Base-by-base conservation (phyloP, 2,113 vertebrate species). In the Tyto alba region DNA sequence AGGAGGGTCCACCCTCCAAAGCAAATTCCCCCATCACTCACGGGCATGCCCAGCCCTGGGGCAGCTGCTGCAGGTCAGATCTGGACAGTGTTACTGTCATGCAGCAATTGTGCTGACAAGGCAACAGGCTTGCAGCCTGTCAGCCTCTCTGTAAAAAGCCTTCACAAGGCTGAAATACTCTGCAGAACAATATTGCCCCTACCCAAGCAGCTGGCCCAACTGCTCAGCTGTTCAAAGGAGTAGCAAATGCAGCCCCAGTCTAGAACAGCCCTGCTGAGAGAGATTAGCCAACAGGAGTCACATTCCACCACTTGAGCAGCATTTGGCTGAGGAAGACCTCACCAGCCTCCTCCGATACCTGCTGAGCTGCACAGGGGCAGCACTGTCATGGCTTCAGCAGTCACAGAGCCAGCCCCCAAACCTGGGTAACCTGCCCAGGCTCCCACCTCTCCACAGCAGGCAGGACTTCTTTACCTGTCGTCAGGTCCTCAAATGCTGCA, bases 31-130 rank as follows among this genome's bases (percentile, higher is more conserved):
- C 13, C 16, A 9, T 45, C 7, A 2, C 17, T 36, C 38, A 22
- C 1, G 13, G n/a, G 9, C 9, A 6, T 45, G 38, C 29, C 40
- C 66, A 29, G 56, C 52, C 53, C 40, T 0, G 0, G 13, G 41
- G 59, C 85, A 93, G 74, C 80, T 91, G 76, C 50, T 50, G 32
- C 34, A 43, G 20, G 4, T 12, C 36, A 21, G 20, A 25, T 32
- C 4, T 1, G 22, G 18, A 27, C 45, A 12, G 48, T 0, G 2
- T 20, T 80, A 30, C 21, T 5, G 16, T 25, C 60, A 13, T 1
- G 13, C 47, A 63, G 36, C 83, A 60, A 0, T 8, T 25, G 43
- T 38, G n/a, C 60, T 38, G 56, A 41, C 52, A n/a, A 0, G 8
- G 41, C 60, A 72, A 23, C 36, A 56, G 36, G 16, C 41, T 43